phyloP scores from a whole-genome alignment of 2,797 vertebrate genomes.

The Delichon dasypus region DNA sequence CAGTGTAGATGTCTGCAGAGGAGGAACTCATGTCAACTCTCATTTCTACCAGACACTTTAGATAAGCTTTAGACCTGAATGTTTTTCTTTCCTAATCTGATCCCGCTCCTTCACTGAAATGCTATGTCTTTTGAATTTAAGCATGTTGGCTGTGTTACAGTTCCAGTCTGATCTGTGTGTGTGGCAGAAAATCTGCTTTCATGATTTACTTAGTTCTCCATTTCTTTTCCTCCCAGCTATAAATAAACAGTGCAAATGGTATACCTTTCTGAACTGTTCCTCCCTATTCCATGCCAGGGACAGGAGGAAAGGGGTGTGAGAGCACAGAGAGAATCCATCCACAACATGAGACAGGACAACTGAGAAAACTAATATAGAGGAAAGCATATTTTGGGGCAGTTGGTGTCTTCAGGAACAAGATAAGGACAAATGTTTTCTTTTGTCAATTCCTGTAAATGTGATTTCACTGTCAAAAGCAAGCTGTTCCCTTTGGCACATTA shows the following conservation, averaged over 20 bases:
- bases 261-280: not conserved
- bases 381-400: not conserved
- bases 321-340: not conserved
- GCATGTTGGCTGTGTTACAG: not conserved
- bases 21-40: not conserved
- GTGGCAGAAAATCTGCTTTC: constrained; percentile 6
- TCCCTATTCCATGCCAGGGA: not conserved
- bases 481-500: constrained; percentile 16
- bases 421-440: constrained; percentile 20
- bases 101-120: not conserved
- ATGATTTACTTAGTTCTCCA: not conserved
- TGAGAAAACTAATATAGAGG: not conserved
- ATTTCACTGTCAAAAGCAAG: constrained; percentile 15
- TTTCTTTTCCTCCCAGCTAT: not conserved
- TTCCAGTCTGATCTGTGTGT: not conserved
- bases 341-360: not conserved
- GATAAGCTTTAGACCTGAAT: not conserved
- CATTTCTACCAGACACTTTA: not conserved
- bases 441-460: constrained; percentile 14
- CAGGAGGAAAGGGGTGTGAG: not conserved
- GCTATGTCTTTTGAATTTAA: not conserved
- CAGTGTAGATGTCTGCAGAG: not conserved
- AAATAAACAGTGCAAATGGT: not conserved
- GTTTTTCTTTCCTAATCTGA: not conserved
- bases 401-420: constrained; percentile 19